Evolutionary conservation across 2,113 vertebrate genomes (phyloP).

Genomic region (Mesocricetus auratus): DNA sequence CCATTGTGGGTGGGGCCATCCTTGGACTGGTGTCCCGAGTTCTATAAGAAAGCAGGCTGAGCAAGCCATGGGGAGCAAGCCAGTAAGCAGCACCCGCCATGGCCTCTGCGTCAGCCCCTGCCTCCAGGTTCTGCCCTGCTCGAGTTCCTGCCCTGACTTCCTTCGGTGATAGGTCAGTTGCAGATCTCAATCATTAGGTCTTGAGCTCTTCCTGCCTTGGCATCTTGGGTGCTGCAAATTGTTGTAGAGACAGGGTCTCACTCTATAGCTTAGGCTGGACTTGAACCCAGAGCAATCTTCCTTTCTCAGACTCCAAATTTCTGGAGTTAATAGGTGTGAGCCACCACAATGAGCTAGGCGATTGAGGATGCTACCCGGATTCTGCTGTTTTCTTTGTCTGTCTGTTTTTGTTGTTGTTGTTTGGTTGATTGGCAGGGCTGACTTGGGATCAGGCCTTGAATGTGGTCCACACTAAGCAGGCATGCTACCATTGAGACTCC

Average conservation of each 20-base stretch:
- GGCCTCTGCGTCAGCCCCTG: not conserved
- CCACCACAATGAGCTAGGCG: not conserved
- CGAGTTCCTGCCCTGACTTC: not conserved
- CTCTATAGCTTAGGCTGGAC: not conserved
- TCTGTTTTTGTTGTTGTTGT: not conserved
- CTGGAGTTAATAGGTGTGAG: not conserved
- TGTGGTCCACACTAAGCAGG: not conserved
- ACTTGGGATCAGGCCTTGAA: not conserved
- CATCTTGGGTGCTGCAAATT: not conserved
- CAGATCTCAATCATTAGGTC: too few relatives aligned
- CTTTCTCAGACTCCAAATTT: too few relatives aligned
- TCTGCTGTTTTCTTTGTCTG: not conserved
- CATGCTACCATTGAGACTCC: not conserved
- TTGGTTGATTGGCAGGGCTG: not conserved
- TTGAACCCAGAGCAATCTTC: not conserved
- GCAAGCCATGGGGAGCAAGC: too few relatives aligned
- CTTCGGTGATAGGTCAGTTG: too few relatives aligned
- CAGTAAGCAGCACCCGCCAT: not conserved
- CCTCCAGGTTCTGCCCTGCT: not conserved
- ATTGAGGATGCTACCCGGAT: not conserved
- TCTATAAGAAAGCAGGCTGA: not conserved
- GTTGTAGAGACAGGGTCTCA: not conserved
- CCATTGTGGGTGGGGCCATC: not conserved
- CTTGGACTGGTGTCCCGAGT: not conserved
- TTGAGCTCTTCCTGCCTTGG: not conserved